Evolutionary conservation across 2,888 invertebrate genomes (phyloP).

Genomic region (Hemicrepidius hirtus): DNA sequence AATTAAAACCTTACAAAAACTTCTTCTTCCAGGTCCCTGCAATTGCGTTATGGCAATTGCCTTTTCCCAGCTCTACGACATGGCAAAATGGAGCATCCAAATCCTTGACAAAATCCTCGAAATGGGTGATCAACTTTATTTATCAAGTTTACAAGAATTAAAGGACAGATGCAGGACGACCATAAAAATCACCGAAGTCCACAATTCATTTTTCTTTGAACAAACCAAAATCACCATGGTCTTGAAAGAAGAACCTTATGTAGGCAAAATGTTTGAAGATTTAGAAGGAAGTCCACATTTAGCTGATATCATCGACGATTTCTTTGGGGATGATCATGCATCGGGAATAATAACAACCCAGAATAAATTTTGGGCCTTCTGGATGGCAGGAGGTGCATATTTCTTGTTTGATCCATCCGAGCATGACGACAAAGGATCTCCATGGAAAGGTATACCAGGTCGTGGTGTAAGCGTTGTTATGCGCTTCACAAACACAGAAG

Average conservation of each 20-base stretch:
- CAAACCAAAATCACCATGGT: conserved; percentile 62
- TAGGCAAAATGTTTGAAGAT: conserved; percentile 54
- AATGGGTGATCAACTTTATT: conserved; percentile 74
- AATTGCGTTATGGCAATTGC: conserved; percentile 77
- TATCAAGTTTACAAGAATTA: conserved; percentile 58
- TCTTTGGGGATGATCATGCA: conserved; percentile 60
- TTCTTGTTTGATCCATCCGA: conserved; percentile 67
- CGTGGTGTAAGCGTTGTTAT: conserved; percentile 61
- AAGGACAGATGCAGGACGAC: conserved; percentile 58
- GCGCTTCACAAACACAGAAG: conserved; percentile 59
- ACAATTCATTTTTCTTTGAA: conserved; percentile 62
- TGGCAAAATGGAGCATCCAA: conserved; percentile 76
- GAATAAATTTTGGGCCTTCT: conserved; percentile 64
- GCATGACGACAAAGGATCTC: conserved; percentile 63
- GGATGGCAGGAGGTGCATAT: conserved; percentile 59
- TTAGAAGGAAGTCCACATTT: conserved; percentile 49
- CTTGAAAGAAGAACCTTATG: conserved; percentile 58
- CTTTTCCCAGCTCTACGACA: conserved; percentile 74
- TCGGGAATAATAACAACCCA: conserved; percentile 63
- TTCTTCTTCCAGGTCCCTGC: conserved; percentile 59
- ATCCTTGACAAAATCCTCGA: conserved; percentile 75
- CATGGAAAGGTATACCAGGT: conserved; percentile 61
- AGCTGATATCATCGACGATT: conserved; percentile 56
- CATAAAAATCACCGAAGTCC: conserved; percentile 62
- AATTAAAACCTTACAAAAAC: background rate